Percentiles rank a stretch among this genome's conserved stretches.
phyloP scores from a whole-genome alignment of 2,113 vertebrate species.

The Petrocephalus microphthalmus region DNA sequence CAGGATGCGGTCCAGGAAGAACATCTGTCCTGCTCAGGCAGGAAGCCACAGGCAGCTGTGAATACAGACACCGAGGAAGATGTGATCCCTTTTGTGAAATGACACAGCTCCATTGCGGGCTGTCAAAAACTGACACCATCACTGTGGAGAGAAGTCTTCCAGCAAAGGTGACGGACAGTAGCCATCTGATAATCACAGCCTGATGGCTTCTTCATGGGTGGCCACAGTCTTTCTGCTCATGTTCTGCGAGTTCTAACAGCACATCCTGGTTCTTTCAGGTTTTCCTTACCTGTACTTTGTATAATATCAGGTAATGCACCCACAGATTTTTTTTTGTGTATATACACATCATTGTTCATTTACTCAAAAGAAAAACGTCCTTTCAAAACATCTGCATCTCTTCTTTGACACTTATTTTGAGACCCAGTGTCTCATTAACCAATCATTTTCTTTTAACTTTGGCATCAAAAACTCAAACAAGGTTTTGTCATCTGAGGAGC shows the following conservation, averaged over 20 bases:
- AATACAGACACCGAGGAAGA: not conserved
- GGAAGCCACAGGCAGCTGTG: not conserved
- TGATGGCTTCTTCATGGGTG: not conserved
- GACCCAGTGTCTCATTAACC: not conserved
- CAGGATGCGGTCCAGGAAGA: not conserved
- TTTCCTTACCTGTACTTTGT: not conserved
- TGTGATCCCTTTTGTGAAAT: not conserved
- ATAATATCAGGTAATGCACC: not conserved
- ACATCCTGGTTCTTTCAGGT: not conserved
- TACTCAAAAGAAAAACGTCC: not conserved
- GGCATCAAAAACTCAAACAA: not conserved
- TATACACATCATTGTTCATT: not conserved
- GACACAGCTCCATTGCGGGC: not conserved
- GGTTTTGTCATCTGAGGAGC: not conserved
- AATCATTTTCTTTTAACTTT: not conserved
- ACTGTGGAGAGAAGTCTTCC: not conserved
- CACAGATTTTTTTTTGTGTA: no score
- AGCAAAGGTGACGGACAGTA: not conserved
- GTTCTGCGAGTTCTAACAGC: not conserved
- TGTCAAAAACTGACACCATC: not conserved
- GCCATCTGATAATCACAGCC: not conserved
- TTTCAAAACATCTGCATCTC: not conserved
- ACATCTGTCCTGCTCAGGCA: not conserved
- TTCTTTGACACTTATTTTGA: not conserved
- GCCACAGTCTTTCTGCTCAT: not conserved